These are phyloP conservation scores for Fistularia tabacaria DNA, from an alignment of 2,797 vertebrate species.

Conservation along the genomic window DNA sequence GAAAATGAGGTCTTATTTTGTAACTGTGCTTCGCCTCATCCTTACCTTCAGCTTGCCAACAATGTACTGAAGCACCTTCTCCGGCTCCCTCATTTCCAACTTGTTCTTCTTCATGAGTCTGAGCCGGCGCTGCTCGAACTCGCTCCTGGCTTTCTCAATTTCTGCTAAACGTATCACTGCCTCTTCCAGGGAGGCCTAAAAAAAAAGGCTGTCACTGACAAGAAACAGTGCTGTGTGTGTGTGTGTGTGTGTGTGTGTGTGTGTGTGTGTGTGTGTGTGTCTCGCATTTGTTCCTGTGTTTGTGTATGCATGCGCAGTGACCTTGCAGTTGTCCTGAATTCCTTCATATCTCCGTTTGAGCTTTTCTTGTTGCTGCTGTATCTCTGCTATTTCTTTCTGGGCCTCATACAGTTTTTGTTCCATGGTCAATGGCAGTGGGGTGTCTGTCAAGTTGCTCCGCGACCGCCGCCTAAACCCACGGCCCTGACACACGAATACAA, in stretches of 20 bases:
- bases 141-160: conserved; percentile 32
- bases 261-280: neutral
- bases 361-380: conserved; percentile 27
- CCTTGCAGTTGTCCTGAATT: conserved; percentile 49
- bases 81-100: conserved; percentile 30
- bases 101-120: conserved; percentile 30
- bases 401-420: conserved; percentile 50
- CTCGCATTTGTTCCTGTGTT: neutral
- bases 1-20: too few species aligned
- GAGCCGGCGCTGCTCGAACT: conserved; percentile 40
- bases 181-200: conserved; percentile 49
- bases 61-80: conserved; percentile 38
- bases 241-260: too few species aligned
- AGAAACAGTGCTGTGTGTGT: neutral
- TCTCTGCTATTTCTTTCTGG: conserved; percentile 36
- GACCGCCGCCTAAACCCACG: conserved; percentile 13
- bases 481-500: conserved; percentile 22
- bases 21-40: too few species aligned
- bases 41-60: conserved; percentile 49
- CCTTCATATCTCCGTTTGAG: conserved; percentile 24
- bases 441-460: conserved; percentile 11
- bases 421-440: conserved; percentile 39
- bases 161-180: conserved; percentile 41
- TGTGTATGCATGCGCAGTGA: neutral
- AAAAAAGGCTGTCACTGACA: neutral